These are phyloP conservation scores for Rhadinocentrus ornatus DNA, from an alignment of 2,797 vertebrate genomes.

Conservation along the genomic window DNA sequence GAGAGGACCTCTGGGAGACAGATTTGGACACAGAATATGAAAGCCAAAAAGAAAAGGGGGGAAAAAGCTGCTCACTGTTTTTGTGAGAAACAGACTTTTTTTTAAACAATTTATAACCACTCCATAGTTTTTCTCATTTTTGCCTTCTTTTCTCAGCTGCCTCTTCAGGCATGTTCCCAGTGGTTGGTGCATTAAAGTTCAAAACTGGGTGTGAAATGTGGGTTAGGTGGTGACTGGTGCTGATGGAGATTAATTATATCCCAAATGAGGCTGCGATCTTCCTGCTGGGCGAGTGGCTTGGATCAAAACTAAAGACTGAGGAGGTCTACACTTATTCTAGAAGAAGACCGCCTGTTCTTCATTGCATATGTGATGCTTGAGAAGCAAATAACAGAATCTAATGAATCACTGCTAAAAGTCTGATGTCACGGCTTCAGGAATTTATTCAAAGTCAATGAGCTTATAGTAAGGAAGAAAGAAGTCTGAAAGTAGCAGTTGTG, in stretches of 20 bases:
- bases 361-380: not conserved
- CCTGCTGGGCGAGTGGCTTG: not conserved
- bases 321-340: not conserved
- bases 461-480: not conserved
- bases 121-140: not conserved
- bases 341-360: not conserved
- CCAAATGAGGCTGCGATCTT: conserved; percentile 48
- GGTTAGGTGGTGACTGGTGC: conserved; percentile 42
- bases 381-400: conserved; percentile 1
- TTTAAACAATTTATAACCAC: conserved; percentile 11
- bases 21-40: conserved; percentile 14
- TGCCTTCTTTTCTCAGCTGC: not conserved
- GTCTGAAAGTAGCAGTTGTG: not conserved
- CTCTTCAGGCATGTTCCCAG: conserved; percentile 21
- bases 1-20: conserved; percentile 14
- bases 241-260: conserved; percentile 70
- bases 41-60: conserved; percentile 2
- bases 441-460: conserved; percentile 17
- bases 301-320: not conserved
- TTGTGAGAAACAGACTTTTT: conserved; percentile 17
- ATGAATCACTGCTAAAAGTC: conserved; percentile 22
- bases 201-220: conserved; percentile 38
- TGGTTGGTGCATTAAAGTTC: conserved; percentile 23
- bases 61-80: conserved; percentile 8
- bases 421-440: not conserved